Evolutionary conservation across 2,888 invertebrate species (phyloP), one percentile per base, ranked within the genome.

Genomic region (Drosophila formosana): DNA sequence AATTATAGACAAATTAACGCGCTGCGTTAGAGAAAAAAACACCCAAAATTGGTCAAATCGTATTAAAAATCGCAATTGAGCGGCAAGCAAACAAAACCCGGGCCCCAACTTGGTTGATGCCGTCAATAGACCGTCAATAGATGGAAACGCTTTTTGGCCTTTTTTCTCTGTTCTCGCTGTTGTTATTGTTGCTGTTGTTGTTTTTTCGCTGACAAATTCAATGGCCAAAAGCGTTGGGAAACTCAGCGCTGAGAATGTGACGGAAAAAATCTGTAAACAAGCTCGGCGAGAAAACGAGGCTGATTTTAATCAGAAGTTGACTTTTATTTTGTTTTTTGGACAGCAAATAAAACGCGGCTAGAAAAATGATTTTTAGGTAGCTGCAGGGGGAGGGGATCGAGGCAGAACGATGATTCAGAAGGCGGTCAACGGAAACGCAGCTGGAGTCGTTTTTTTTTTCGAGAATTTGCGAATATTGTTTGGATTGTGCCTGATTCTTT

Each of bases 1-100:
- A 87, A 87, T 83, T 87, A 80, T 68, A 80, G 68, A 55, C 84
- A 84, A 83, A 83, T 83, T 83, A 83, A 71, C 81, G 84, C 72
- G 72, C 46, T 70, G 67, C 56, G 63, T 74, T 75, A 52, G 71
- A 66, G 63, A 51, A 63, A 58, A 56, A 37, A 37, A 4, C 37
- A 11, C 30, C 28, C 68, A 52, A 70, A 83, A 87, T 79, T 82
- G 80, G 73, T 67, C 68, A 75, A 82, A 87, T 79, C 78, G 66
- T 52, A 82, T 83, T 82, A 72, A 62, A 68, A 68, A 56, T 58
- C 57, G 71, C 81, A 72, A 74, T 79, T 79, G 72, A 81, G 58
- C 71, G 69, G 53, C 41, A 13, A 49, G 52, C 52, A 66, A 66
- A 71, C 62, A 73, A 57, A 76, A 64, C 11, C 37, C 52, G 57